phyloP scores from a whole-genome alignment of 2,888 invertebrate genomes.

The Chelonus formosanus region DNA sequence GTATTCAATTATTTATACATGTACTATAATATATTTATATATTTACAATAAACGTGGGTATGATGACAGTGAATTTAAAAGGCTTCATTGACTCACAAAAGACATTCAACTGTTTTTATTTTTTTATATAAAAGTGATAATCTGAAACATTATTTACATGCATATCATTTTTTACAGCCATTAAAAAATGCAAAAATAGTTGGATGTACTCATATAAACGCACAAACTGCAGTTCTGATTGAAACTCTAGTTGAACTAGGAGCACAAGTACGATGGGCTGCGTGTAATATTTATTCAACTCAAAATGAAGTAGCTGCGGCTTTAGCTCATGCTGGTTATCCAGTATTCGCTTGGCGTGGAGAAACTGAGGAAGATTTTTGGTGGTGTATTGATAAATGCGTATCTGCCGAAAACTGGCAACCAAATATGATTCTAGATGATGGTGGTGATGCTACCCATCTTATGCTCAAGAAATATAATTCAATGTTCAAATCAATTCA shows the following conservation, averaged over 20 bases:
- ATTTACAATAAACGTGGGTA: too few relatives aligned
- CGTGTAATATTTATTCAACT: slow-evolving; percentile 98
- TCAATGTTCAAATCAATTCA: slow-evolving; percentile 93
- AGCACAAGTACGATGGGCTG: slow-evolving; percentile 94
- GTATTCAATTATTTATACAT: slow-evolving; percentile 38
- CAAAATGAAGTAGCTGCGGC: slow-evolving; percentile 99
- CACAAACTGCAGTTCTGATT: slow-evolving; percentile 95
- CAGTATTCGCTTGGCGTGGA: slow-evolving; percentile 96
- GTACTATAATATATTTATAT: too few relatives aligned
- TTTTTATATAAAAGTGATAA: too few relatives aligned
- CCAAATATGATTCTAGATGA: slow-evolving; percentile 98
- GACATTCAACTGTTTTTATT: too few relatives aligned
- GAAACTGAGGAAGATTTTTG: slow-evolving; percentile 98
- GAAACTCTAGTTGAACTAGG: slow-evolving; percentile 90
- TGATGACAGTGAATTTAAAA: too few relatives aligned
- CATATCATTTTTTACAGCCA: slow-evolving; percentile 66
- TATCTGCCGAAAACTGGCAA: slow-evolving; percentile 91
- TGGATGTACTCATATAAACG: slow-evolving; percentile 98
- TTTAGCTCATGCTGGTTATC: slow-evolving; percentile 86
- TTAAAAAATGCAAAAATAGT: slow-evolving; percentile 95
- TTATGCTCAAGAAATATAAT: slow-evolving; percentile 95
- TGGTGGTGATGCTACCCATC: slow-evolving; percentile 95
- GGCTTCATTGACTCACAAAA: too few relatives aligned
- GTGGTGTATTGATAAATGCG: slow-evolving; percentile 98
- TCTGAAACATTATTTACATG: background rate